Base-by-base conservation (phyloP, 2,888 invertebrate species). In the Tinea semifulvella region DNA sequence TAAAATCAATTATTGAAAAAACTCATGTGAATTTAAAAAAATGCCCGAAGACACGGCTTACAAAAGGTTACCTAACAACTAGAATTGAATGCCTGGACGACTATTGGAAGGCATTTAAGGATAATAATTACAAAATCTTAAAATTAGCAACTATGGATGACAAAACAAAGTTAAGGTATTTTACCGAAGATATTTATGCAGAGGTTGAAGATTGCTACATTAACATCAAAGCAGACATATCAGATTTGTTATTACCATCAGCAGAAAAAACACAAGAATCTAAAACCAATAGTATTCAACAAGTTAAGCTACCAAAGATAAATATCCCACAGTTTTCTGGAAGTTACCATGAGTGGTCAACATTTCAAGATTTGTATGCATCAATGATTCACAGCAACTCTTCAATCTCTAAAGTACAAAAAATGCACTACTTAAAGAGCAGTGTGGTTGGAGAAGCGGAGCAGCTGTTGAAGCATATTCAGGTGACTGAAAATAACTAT, bases 241-340 rank as follows among this genome's bases (percentile, higher is more conserved):
- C 38, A 19, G 38, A 38, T 13, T 19, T 38, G 18, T 38, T 38
- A 11, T 18, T 19, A 38, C 19, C 18, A 38, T n/a, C n/a, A n/a
- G n/a, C n/a, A n/a, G n/a, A n/a, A n/a, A n/a, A n/a, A n/a, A n/a
- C n/a, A n/a, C n/a, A n/a, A n/a, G n/a, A n/a, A 19, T 20, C 18
- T n/a, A 11, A 38, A 38, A n/a, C n/a, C n/a, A n/a, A n/a, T n/a
- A n/a, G n/a, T n/a, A n/a, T n/a, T n/a, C 19, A 25, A 22, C 11
- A 42, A 42, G 42, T 20, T n/a, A 42, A 42, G 22, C 25, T 42
- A 42, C 42, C 42, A 22, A 42, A 42, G 13, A 42, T 42, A 42
- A 42, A 42, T 42, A 42, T 42, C 16, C 42, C 42, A 22, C 19
- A n/a, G 20, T 42, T 42, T 25, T 20, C 20, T 22, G 42, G 42